Conservation (phyloP, 23 tunicate species). For the Ciona savignyi region DNA sequence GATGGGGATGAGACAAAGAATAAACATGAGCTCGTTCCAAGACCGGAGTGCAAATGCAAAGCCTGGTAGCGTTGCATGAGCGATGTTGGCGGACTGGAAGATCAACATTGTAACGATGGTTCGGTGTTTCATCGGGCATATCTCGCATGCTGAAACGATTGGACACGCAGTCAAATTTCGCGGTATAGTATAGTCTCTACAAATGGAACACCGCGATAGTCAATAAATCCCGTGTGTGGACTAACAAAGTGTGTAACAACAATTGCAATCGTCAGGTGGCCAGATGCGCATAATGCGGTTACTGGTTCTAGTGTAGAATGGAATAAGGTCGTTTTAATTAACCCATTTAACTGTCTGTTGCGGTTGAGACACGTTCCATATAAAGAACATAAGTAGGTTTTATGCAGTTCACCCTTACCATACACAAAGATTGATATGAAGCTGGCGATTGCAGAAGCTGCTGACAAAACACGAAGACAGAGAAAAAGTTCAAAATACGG, state of each 20-base stretch:
- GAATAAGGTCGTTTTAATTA: no score
- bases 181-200: no score
- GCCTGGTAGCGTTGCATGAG: slow-evolving; percentile 48
- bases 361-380: no score
- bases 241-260: no score
- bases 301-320: no score
- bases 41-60: slow-evolving; percentile 34
- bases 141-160: slow-evolving; percentile 31
- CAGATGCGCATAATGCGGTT: no score
- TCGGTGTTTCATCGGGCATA: slow-evolving; percentile 27
- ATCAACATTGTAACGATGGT: slow-evolving; percentile 6
- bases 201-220: no score
- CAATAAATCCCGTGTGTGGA: no score
- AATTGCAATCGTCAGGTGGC: no score
- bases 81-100: slow-evolving; percentile 1
- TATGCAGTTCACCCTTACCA: slow-evolving; percentile 13
- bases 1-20: slow-evolving; percentile 5
- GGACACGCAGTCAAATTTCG: neutral
- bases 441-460: slow-evolving; percentile 4
- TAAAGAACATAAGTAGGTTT: no score
- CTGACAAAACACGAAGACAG: neutral
- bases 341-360: no score
- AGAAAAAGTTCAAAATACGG: slow-evolving; percentile 12
- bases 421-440: slow-evolving; percentile 10
- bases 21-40: slow-evolving; percentile 39